Percentiles rank a stretch among this genome's conserved stretches.
These are phyloP conservation scores for Drosophila ercepeae DNA, from an alignment of 1,140 invertebrate genomes.

Conservation along the genomic window DNA sequence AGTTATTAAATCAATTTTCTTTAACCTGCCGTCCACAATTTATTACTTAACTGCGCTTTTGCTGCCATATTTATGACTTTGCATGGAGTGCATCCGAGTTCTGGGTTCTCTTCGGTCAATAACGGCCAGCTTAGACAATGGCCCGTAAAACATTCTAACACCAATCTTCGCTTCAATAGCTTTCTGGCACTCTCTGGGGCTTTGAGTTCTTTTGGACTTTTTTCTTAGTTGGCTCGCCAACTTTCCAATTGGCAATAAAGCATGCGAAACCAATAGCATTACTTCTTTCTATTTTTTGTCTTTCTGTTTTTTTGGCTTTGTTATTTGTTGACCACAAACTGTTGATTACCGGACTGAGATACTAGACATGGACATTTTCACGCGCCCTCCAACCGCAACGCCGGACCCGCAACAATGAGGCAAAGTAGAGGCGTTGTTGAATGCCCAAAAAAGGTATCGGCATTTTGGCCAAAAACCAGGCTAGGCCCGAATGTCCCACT, in stretches of 20 bases:
- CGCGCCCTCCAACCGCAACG: slow-evolving; percentile 61
- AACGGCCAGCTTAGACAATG: slow-evolving; percentile 72
- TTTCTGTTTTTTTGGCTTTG: slow-evolving; percentile 7
- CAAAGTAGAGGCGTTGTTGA: slow-evolving; percentile 72
- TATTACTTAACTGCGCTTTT: slow-evolving; percentile 63
- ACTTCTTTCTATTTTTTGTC: slow-evolving; percentile 36
- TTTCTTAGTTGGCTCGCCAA: slow-evolving; percentile 52
- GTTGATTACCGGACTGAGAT: slow-evolving; percentile 73
- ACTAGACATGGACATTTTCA: slow-evolving; percentile 73
- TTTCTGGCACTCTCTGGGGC: slow-evolving; percentile 41
- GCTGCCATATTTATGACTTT: slow-evolving; percentile 67
- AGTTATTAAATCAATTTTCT: slow-evolving; percentile 77
- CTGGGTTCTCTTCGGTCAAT: slow-evolving; percentile 41
- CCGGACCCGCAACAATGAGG: slow-evolving; percentile 61
- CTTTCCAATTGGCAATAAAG: slow-evolving; percentile 82
- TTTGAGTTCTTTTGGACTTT: slow-evolving; percentile 1
- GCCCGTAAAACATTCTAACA: slow-evolving; percentile 80
- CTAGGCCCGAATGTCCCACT: slow-evolving; percentile 20
- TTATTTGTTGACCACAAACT: slow-evolving; percentile 73
- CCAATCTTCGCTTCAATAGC: slow-evolving; percentile 55
- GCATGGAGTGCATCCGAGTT: slow-evolving; percentile 36
- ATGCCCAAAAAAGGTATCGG: slow-evolving; percentile 76
- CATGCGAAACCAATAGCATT: slow-evolving; percentile 75
- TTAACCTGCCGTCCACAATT: slow-evolving; percentile 50
- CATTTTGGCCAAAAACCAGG: slow-evolving; percentile 43